Evolutionary conservation across 1,140 invertebrate genomes (phyloP), one percentile per base, ranked within the genome.

Genomic region (Holotrichia oblita): DNA sequence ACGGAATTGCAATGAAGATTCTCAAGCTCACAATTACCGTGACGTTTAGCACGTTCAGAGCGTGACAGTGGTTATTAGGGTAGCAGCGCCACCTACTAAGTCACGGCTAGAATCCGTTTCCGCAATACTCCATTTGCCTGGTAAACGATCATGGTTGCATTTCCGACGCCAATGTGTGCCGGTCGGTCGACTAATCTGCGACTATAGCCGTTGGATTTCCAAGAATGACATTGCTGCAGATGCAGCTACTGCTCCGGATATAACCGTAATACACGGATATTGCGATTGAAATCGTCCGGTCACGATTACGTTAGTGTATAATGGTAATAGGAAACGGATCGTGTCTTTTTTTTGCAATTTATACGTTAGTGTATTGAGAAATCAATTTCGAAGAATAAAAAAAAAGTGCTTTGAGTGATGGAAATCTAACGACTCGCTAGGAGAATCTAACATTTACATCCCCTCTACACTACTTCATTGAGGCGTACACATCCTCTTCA

Each of bases 101-200:
- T 55, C 48, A 55, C 17, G 48, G 48, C n/a, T 55, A 55, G 48
- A 55, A 55, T 55, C 48, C 12, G 48, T 55, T n/a, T 55, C 48
- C 14, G 48, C 48, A 55, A 17, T 55, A 17, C 48, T 55, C 12
- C 48, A 55, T 55, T 55, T 55, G 48, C 2, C 48, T n/a, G 14
- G 48, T 55, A 55, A 55, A 55, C 12, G 48, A 55, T 17, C 48
- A 17, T 6, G 17, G 3, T 3, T 55, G 48, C 48, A 55, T 17
- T 55, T 55, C 48, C 48, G 48, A 14, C 2, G n/a, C 48, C 14
- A 17, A 55, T 55, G 48, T 55, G 48, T n/a, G 14, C n/a, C 6
- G 48, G 48, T 48, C 44, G n/a, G 44, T 55, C 48, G 14, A 17
- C 48, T 55, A 55, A 55, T 14, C 48, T 55, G 14, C 48, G 7